Percentiles rank a stretch among this genome's conserved stretches.
Conservation (phyloP, 2,113 vertebrate genomes). For the Ophiodon elongatus region DNA sequence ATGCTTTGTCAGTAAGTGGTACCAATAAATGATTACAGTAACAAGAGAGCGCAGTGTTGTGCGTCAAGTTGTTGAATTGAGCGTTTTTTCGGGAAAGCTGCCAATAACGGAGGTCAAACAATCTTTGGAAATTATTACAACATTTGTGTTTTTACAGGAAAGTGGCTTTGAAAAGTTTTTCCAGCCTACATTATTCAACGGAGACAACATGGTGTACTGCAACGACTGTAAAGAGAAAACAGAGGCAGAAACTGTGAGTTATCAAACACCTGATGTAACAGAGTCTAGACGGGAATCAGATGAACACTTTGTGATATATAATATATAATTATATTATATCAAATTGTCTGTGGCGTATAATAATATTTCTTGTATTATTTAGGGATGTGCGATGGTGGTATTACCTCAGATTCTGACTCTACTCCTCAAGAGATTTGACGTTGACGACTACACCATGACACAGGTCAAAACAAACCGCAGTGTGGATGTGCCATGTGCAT, state of each 20-base stretch:
- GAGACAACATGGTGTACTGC: conserved; percentile 69
- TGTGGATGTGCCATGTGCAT: conserved; percentile 39
- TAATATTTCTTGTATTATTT: not conserved
- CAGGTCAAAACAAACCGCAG: conserved; percentile 58
- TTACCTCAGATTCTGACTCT: conserved; percentile 65
- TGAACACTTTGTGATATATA: too few species aligned
- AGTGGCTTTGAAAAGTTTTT: conserved; percentile 24
- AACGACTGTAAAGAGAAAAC: conserved; percentile 51
- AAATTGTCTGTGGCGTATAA: not conserved
- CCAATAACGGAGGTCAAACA: too few species aligned
- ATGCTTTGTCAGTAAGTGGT: too few species aligned
- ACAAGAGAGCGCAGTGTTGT: too few species aligned
- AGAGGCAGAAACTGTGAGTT: conserved; percentile 65
- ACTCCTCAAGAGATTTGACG: conserved; percentile 73
- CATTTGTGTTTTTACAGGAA: conserved; percentile 35
- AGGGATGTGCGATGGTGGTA: conserved; percentile 55
- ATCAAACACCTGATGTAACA: not conserved
- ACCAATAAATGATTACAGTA: too few species aligned
- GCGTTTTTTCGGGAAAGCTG: too few species aligned
- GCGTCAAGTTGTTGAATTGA: too few species aligned
- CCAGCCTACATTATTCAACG: not conserved
- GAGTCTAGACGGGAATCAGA: too few species aligned
- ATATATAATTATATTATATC: too few species aligned
- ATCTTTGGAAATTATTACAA: not conserved
- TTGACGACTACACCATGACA: conserved; percentile 47